Evolutionary conservation across 2,113 vertebrate genomes (phyloP).

Genomic region (Sinocyclocheilus anophthalmus): DNA sequence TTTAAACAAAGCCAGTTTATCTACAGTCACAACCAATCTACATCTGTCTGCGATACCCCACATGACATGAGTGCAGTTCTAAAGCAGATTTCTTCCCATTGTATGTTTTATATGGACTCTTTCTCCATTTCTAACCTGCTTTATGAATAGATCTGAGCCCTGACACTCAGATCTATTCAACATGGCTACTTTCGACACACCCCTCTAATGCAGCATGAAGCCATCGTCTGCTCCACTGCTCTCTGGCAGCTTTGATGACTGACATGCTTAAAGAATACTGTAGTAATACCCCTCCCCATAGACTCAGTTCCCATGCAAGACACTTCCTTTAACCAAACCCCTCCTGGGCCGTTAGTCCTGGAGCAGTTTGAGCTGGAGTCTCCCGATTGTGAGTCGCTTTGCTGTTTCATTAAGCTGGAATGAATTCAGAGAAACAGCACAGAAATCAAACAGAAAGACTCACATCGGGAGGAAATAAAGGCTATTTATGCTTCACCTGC

Average conservation of each 20-base stretch:
- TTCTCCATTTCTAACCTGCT: constrained; percentile 46
- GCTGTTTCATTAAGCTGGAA: constrained; percentile 51
- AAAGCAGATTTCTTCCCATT: constrained; percentile 59
- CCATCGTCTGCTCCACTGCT: constrained; percentile 51
- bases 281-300: constrained; percentile 39
- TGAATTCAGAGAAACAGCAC: constrained; percentile 28
- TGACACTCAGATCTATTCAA: constrained; percentile 50
- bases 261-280: constrained; percentile 23
- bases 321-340: constrained; percentile 24
- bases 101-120: constrained; percentile 40
- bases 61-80: constrained; percentile 31
- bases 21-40: background rate
- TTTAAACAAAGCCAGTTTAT: background rate
- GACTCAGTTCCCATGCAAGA: constrained; percentile 30
- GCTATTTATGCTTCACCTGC: constrained; percentile 34
- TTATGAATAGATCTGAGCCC: constrained; percentile 57
- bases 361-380: constrained; percentile 32
- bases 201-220: constrained; percentile 60
- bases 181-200: constrained; percentile 24
- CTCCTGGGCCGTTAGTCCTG: constrained; percentile 21
- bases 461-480: background rate
- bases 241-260: constrained; percentile 44
- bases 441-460: constrained; percentile 5
- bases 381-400: constrained; percentile 33
- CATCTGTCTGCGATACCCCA: background rate